Evolutionary conservation across 2,797 vertebrate genomes (phyloP), one percentile per base, ranked within the genome.

Genomic region (Pantherophis vulpinus): DNA sequence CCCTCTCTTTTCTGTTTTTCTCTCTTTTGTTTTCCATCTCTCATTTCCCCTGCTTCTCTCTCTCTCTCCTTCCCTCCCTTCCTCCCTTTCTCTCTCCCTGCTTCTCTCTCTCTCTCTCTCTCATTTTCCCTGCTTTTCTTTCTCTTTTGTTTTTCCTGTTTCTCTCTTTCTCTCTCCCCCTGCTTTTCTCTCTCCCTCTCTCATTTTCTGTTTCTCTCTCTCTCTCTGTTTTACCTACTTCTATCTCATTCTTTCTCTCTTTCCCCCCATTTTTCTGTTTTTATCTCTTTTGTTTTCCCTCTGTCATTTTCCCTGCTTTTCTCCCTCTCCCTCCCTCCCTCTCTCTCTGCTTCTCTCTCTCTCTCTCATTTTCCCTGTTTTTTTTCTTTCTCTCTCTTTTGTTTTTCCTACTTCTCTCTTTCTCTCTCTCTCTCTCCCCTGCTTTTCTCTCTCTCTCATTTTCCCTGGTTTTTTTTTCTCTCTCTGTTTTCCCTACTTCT

Each of bases 71-170:
- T 23, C 27, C 1, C 23, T 63, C 8, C 10, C 3, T 63, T 2
- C 9, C 51, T 29, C 61, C 6, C 29, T 29, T 11, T 27, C 12
- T 13, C 54, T 27, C 29, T 66, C 27, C 63, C 97, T 99, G 99
- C 51, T 95, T 99, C 99, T 63, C 27, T 29, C 10, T 29, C 10
- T 7, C 4, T n/a, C n/a, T 70, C 10, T 8, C 4, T n/a, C n/a
- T 70, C 12, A 13, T 14, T 70, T 4, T 5, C n/a, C 4, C n/a
- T 12, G 2, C 3, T 13, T 55, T 55, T 55, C 54, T 54, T 7
- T n/a, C 29, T 66, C 29, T 11, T 70, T 11, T n/a, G 25, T 70
- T n/a, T 66, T n/a, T n/a, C 9, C 29, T 70, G 8, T 27, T 11
- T 66, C 10, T 25, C 27, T 66, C 29, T 66, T 7, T 66, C 16